Evolutionary conservation across 2,888 invertebrate species (phyloP), one percentile per base, ranked within the genome.

Genomic region (Stenichneumon culpator): DNA sequence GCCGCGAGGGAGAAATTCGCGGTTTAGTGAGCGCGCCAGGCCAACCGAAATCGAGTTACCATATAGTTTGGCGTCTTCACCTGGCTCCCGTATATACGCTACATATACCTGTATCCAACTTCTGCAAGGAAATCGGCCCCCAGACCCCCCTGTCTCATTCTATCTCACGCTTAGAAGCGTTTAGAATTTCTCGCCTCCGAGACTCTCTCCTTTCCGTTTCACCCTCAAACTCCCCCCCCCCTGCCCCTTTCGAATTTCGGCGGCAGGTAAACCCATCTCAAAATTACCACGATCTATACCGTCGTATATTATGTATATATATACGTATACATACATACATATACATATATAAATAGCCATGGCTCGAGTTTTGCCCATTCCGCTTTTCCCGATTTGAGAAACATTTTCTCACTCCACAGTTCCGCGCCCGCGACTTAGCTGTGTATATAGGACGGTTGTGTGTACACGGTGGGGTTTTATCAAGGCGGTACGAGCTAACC

Each of bases 21-120:
- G 84, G 84, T 81, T 81, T 78, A 69, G 84, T 78, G 81, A 81
- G 74, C 84, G 78, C 81, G 78, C 78, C 69, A 47, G 81, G 65
- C 69, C 78, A 74, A 74, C 81, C 78, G 63, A 81, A 84, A 84
- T 84, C 78, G 84, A 84, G 81, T 84, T 84, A 84, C 63, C 78
- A 54, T 73, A 39, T 68, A 81, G 84, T 84, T 84, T 74, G 70
- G 78, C 78, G 81, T 78, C 72, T 69, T 81, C 74, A 72, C 69
- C 78, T 69, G 63, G 47, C 60, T 52, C 19, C 73, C n/a, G 25
- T n/a, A 57, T n/a, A 52, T 16, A 57, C 28, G 78, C 3, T 67
- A 50, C 60, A 39, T 36, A 74, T 72, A 54, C 39, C 19, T 63
- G 47, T 19, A 72, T 16, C 28, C 47, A 39, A 75, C 28, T 47